phyloP scores from a whole-genome alignment of 1,140 invertebrate genomes.

The Tribolium madens region DNA sequence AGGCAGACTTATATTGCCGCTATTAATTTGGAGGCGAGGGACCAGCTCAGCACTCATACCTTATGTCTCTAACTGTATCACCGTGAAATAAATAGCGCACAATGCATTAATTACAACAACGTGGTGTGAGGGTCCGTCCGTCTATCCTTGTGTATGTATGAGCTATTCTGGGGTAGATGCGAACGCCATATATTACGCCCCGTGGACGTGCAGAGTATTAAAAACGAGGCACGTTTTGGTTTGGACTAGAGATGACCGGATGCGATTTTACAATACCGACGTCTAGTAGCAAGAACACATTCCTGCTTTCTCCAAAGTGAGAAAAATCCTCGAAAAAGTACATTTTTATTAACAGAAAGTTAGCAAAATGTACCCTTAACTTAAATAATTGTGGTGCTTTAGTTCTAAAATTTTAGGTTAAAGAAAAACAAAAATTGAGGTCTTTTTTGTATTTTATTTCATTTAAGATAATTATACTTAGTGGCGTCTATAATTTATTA shows the following conservation, averaged over 20 bases:
- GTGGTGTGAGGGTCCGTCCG: conserved; percentile 34
- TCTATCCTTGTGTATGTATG: conserved; percentile 57
- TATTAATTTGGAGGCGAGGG: conserved; percentile 51
- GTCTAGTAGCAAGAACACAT: no score
- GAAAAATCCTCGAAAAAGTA: no score
- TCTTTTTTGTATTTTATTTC: no score
- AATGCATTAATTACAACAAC: conserved; percentile 50
- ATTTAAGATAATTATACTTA: no score
- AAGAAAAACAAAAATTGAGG: no score
- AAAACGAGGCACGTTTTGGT: conserved; percentile 56
- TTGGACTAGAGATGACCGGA: conserved; percentile 44
- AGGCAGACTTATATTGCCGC: conserved; percentile 54
- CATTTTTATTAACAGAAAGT: no score
- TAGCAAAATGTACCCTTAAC: no score
- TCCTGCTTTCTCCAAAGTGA: no score
- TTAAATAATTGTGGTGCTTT: no score
- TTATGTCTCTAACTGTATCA: conserved; percentile 51
- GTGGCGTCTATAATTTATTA: no score
- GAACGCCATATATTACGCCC: conserved; percentile 56
- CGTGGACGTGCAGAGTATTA: conserved; percentile 59
- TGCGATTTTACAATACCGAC: conserved; percentile 39
- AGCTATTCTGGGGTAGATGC: conserved; percentile 55
- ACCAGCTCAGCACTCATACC: conserved; percentile 48
- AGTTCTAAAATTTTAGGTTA: no score
- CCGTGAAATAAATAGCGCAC: conserved; percentile 46